These are phyloP conservation scores for Eremophila alpestris DNA, from an alignment of 2,797 vertebrate species.

Conservation along the genomic window DNA sequence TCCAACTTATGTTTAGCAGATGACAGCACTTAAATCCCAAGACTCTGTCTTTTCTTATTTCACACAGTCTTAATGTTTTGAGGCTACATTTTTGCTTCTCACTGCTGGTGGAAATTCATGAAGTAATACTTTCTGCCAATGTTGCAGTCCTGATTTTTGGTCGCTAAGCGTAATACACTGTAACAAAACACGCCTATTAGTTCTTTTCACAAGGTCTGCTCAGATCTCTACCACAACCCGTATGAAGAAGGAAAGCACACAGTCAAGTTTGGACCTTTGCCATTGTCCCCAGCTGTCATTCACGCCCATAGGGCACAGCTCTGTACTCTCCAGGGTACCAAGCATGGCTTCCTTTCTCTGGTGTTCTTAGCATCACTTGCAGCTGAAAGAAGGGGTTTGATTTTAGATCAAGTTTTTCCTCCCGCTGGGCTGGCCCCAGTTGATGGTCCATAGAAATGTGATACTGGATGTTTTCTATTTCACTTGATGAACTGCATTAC, in stretches of 20 bases:
- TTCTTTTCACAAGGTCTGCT: background rate
- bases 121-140: background rate
- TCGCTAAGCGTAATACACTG: background rate
- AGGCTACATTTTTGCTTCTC: background rate
- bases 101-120: background rate
- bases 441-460: background rate
- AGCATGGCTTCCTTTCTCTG: background rate
- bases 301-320: background rate
- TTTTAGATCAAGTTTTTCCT: background rate
- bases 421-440: fast-evolving
- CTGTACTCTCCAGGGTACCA: background rate
- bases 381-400: background rate
- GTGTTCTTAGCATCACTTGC: background rate
- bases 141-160: background rate
- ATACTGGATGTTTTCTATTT: background rate
- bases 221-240: background rate
- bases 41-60: conserved; percentile 7
- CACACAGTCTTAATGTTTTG: background rate
- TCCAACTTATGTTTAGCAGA: background rate
- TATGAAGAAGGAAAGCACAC: background rate
- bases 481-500: background rate
- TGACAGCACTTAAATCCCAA: background rate
- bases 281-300: background rate
- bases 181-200: background rate
- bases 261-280: background rate